phyloP scores from a whole-genome alignment of 2,113 vertebrate genomes.

The Apaloderma vittatum region DNA sequence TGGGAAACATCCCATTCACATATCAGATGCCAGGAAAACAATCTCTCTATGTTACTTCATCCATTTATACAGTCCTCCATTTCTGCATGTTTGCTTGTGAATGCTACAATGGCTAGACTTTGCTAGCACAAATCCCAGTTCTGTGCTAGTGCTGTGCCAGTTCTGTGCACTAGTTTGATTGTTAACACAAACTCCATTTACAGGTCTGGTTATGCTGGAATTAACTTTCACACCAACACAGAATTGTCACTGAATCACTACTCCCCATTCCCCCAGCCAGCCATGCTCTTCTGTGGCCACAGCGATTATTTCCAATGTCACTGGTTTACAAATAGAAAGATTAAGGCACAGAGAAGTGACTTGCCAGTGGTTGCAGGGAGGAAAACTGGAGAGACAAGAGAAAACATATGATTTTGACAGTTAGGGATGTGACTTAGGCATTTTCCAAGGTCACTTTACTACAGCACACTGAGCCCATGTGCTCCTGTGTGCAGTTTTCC shows the following conservation, averaged over 20 bases:
- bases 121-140: background rate
- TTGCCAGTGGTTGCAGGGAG: background rate
- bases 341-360: background rate
- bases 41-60: background rate
- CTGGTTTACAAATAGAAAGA: background rate
- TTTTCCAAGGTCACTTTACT: background rate
- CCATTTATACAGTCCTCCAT: background rate
- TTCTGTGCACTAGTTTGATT: background rate
- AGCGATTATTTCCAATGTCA: background rate
- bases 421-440: background rate
- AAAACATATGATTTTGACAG: background rate
- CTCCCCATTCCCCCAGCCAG: background rate
- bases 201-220: background rate
- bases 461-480: background rate
- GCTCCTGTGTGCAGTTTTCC: background rate
- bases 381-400: background rate
- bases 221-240: background rate
- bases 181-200: background rate
- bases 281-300: background rate
- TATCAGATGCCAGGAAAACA: background rate
- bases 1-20: background rate
- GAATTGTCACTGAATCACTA: background rate
- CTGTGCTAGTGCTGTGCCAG: background rate
- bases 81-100: background rate
- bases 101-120: background rate